These are phyloP conservation scores for Pseudoips prasinana DNA, from an alignment of 2,888 invertebrate genomes.

Conservation along the genomic window DNA sequence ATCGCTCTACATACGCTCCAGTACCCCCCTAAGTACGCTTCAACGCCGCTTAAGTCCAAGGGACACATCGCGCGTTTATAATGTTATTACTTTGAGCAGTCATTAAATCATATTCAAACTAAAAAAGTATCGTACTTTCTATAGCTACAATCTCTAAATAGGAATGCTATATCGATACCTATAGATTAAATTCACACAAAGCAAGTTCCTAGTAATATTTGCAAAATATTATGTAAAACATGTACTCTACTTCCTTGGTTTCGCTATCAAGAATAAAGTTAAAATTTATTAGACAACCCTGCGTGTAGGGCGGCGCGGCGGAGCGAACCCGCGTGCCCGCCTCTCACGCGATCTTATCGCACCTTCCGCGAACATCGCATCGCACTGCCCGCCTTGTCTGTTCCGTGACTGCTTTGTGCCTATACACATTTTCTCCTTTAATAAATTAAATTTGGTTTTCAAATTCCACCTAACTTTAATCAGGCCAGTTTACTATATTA, in stretches of 20 bases:
- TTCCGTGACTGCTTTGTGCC: constrained; percentile 67
- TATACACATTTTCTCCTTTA: constrained; percentile 52
- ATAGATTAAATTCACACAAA: too few relatives aligned
- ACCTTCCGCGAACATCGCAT: constrained; percentile 77
- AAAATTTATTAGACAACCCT: constrained; percentile 36
- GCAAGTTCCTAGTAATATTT: too few relatives aligned
- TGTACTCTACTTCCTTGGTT: too few relatives aligned
- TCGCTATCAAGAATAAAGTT: not conserved
- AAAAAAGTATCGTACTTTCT: too few relatives aligned
- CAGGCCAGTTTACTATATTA: constrained; percentile 22
- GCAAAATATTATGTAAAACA: too few relatives aligned
- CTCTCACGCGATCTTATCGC: constrained; percentile 80
- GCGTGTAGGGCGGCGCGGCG: constrained; percentile 44
- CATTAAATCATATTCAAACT: too few relatives aligned
- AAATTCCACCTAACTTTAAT: constrained; percentile 42
- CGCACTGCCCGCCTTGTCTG: constrained; percentile 68
- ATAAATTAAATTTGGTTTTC: constrained; percentile 53
- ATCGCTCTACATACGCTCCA: not conserved
- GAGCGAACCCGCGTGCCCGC: constrained; percentile 59
- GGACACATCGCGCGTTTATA: too few relatives aligned
- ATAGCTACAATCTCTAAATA: too few relatives aligned
- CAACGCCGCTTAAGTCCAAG: too few relatives aligned
- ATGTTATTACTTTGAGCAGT: too few relatives aligned
- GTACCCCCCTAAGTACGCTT: too few relatives aligned
- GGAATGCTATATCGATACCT: too few relatives aligned